phyloP scores from a whole-genome alignment of 2,113 vertebrate species.

The Gadus macrocephalus region DNA sequence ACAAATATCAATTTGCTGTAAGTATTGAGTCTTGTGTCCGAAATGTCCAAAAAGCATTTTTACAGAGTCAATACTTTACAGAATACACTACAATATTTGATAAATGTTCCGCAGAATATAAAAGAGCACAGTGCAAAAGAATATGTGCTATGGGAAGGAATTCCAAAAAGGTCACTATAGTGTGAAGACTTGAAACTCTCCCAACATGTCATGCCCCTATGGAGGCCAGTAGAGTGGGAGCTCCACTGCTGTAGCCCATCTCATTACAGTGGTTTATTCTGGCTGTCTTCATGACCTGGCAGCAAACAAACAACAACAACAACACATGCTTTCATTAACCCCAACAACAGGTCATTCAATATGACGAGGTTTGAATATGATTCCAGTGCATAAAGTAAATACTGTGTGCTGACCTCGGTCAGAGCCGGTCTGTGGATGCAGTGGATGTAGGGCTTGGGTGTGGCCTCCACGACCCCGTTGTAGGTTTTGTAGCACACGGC shows the following conservation, averaged over 20 bases:
- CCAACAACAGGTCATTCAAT: neutral
- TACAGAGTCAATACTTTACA: too few species aligned
- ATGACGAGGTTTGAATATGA: neutral
- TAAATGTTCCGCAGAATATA: too few species aligned
- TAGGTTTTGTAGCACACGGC: slow-evolving; percentile 1
- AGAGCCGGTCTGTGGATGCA: neutral
- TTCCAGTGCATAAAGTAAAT: neutral
- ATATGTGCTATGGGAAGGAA: too few species aligned
- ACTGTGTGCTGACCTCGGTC: neutral
- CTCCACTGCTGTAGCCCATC: neutral
- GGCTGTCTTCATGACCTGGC: neutral
- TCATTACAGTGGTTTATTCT: neutral
- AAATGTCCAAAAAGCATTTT: too few species aligned
- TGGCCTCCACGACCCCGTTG: neutral
- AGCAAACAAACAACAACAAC: neutral
- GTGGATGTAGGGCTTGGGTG: neutral
- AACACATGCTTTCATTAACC: neutral
- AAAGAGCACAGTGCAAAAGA: too few species aligned
- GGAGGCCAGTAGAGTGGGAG: neutral
- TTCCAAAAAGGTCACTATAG: too few species aligned
- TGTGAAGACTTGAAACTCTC: neutral
- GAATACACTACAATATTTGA: too few species aligned
- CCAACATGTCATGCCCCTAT: neutral
- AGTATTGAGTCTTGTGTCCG: too few species aligned
- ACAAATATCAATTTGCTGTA: too few species aligned